A percentile compares a stretch with the other conserved stretches of the same genome.
phyloP scores from a whole-genome alignment of 2,797 vertebrate species.

The Graptemys geographica region DNA sequence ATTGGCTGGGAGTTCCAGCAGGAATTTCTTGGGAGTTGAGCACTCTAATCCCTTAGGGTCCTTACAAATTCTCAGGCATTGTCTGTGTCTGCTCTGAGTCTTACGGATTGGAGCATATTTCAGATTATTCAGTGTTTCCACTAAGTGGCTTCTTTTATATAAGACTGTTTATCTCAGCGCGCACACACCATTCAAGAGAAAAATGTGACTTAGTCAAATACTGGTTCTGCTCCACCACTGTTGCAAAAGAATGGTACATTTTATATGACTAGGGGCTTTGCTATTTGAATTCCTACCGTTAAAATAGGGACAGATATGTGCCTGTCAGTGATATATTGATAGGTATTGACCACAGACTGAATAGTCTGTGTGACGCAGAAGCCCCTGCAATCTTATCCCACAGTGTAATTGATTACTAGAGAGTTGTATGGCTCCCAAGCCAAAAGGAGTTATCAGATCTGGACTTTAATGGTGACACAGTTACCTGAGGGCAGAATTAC shows the following conservation, averaged over 20 bases:
- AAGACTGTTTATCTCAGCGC: neutral
- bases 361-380: neutral
- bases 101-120: neutral
- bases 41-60: neutral
- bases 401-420: constrained; percentile 43
- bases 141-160: neutral
- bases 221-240: rapidly evolving
- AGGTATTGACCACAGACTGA: neutral
- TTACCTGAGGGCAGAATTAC: constrained; percentile 47
- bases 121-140: neutral
- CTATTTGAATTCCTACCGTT: neutral
- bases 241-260: neutral
- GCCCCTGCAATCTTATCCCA: neutral
- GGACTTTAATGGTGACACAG: neutral
- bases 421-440: neutral
- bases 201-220: neutral
- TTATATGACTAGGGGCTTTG: rapidly evolving
- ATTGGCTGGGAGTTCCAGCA: neutral
- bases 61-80: neutral
- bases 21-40: neutral
- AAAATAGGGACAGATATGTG: neutral
- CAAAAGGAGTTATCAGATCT: neutral
- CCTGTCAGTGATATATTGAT: neutral
- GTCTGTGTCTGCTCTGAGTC: neutral
- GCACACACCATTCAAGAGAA: neutral